Base-by-base conservation (phyloP, 2,797 vertebrate species). In the Scolopax bukidnonensis region DNA sequence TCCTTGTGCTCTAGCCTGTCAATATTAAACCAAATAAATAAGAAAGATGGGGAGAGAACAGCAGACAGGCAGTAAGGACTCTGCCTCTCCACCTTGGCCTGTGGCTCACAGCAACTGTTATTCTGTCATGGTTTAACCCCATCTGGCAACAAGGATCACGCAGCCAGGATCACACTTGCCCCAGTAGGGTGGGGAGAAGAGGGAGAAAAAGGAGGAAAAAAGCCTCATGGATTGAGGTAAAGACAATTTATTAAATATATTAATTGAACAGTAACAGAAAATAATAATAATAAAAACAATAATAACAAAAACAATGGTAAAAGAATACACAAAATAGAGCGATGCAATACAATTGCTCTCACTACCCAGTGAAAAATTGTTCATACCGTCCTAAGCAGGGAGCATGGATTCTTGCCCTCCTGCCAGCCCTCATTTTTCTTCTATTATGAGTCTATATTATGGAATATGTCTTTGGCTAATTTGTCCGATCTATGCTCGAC, bases 11-110 rank as follows among this genome's bases (percentile, higher is more conserved):
- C 63, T 61, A 75, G 30, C 16, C 73, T 7, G 2, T 65, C 81
- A 51, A 18, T 89, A 86, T 93, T 59, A 88, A 94, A 68, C 23
- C 9, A 78, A 88, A 86, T 45, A 88, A 90, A 85, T 51, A 59
- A 67, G 74, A 78, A 50, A 73, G 3, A 28, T 38, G 16, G 27
- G 41, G 17, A 79, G 51, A 53, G 16, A 63, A 74, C 81, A n/a
- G 1, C 17, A 57, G 40, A 45, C 9, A 71, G 33, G 63, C 36
- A 78, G 38, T 27, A 32, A 20, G 18, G 63, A 18, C 10, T 23
- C 36, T 61, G 36, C 36, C 36, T 36, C 36, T 36, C 36, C 36
- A 36, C 36, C 36, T 36, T 36, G 36, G 36, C 36, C 36, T 36
- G 36, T 36, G 36, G 36, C 36, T 36, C 36, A 36, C 36, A 36